Conservation (phyloP, 2,113 vertebrate species). For the Willisornis vidua region DNA sequence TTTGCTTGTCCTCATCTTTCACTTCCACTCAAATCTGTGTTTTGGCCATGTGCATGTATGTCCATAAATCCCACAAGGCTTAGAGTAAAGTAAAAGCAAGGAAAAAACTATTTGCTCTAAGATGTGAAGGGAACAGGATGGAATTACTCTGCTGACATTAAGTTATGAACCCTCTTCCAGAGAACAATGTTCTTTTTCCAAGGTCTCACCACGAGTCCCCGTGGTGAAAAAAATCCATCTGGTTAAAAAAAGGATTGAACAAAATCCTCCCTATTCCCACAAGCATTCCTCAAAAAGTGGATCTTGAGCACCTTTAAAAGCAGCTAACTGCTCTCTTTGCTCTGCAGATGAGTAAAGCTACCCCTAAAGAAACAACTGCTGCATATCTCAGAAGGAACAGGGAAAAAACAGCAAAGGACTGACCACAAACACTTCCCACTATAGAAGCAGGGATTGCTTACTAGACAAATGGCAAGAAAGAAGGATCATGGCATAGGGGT, state of each 20-base stretch:
- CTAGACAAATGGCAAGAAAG: neutral
- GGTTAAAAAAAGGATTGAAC: neutral
- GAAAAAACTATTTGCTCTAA: neutral
- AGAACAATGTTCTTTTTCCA: neutral
- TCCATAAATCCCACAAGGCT: neutral
- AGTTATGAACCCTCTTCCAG: neutral
- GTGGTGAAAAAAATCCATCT: neutral
- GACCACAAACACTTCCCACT: neutral
- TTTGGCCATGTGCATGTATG: accelerated
- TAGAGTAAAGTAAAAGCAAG: neutral
- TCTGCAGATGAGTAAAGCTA: neutral
- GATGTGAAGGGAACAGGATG: neutral
- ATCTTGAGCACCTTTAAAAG: neutral
- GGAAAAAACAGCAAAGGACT: accelerated
- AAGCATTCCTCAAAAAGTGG: neutral
- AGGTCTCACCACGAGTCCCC: neutral
- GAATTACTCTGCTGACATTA: neutral
- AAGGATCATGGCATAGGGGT: neutral
- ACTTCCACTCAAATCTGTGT: neutral
- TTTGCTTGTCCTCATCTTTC: neutral
- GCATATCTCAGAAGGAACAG: neutral
- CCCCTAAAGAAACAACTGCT: neutral
- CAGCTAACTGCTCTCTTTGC: neutral
- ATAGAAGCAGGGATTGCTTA: neutral
- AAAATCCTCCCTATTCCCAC: neutral